Conservation (phyloP, 2,113 vertebrate species). For the Sinocyclocheilus anophthalmus region DNA sequence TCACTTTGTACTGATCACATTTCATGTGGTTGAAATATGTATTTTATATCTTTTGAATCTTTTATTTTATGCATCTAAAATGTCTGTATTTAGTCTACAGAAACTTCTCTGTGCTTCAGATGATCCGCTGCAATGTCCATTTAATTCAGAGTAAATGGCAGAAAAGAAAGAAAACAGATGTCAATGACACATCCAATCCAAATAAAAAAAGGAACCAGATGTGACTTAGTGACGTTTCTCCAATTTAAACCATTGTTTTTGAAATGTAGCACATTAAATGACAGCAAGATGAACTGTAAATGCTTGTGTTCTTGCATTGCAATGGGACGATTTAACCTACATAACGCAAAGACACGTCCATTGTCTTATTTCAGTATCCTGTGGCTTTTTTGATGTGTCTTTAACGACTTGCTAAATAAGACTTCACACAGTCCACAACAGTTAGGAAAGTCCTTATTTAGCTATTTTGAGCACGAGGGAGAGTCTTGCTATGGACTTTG, state of each 20-base stretch:
- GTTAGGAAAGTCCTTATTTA: constrained; percentile 35
- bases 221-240: neutral
- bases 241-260: constrained; percentile 1
- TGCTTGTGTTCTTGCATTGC: neutral
- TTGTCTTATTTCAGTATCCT: constrained; percentile 6
- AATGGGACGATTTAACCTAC: constrained; percentile 14
- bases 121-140: neutral
- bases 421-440: constrained; percentile 37
- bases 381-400: constrained; percentile 31
- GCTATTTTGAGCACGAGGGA: constrained; percentile 31
- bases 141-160: neutral
- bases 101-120: neutral
- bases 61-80: neutral
- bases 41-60: neutral
- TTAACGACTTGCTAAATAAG: constrained; percentile 15
- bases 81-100: neutral
- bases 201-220: neutral
- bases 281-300: neutral
- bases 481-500: constrained; percentile 33
- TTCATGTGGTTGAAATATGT: constrained; percentile 33
- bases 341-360: neutral
- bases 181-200: neutral
- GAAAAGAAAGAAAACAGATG: neutral
- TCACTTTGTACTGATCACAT: constrained; percentile 5
- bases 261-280: neutral